These are phyloP conservation scores for Neodiprion fabricii DNA, from an alignment of 1,140 invertebrate species.

Conservation along the genomic window DNA sequence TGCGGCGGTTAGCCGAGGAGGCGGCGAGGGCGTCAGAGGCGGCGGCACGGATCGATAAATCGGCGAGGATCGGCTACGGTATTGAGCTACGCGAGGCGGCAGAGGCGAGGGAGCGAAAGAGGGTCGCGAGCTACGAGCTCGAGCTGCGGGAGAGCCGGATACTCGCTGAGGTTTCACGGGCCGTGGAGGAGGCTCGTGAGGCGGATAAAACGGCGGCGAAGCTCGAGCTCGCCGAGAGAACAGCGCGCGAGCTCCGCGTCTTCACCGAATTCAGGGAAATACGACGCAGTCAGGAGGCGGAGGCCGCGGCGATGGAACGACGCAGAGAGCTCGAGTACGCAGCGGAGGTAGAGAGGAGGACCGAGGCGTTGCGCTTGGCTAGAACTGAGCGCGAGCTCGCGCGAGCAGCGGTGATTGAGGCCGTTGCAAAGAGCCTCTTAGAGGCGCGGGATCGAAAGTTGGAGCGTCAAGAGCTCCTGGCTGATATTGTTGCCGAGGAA, in stretches of 20 bases:
- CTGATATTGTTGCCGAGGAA: conserved; percentile 43
- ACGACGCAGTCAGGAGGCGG: neutral
- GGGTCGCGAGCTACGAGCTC: conserved; percentile 24
- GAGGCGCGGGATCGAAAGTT: conserved; percentile 23
- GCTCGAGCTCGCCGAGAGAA: conserved; percentile 25
- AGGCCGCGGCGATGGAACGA: neutral
- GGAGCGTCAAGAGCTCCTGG: conserved; percentile 32
- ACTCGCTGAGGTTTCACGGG: conserved; percentile 34
- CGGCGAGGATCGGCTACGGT: conserved; percentile 28
- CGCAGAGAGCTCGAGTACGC: conserved; percentile 25
- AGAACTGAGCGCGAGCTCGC: conserved; percentile 22
- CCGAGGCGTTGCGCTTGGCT: conserved; percentile 27
- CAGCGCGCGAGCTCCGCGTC: conserved; percentile 30
- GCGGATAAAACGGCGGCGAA: conserved; percentile 21
- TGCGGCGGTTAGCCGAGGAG: conserved; percentile 18
- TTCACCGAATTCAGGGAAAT: conserved; percentile 26
- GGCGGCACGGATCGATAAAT: neutral
- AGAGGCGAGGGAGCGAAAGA: conserved; percentile 29
- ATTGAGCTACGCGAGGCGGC: conserved; percentile 37
- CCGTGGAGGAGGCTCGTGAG: conserved; percentile 34
- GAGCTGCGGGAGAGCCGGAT: conserved; percentile 34
- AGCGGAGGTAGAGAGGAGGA: conserved; percentile 29
- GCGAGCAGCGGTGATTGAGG: conserved; percentile 30
- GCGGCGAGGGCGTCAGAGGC: conserved; percentile 18
- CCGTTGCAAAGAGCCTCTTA: conserved; percentile 32